Base-by-base conservation (phyloP, 1,140 invertebrate genomes). In the Tachypleus tridentatus region DNA sequence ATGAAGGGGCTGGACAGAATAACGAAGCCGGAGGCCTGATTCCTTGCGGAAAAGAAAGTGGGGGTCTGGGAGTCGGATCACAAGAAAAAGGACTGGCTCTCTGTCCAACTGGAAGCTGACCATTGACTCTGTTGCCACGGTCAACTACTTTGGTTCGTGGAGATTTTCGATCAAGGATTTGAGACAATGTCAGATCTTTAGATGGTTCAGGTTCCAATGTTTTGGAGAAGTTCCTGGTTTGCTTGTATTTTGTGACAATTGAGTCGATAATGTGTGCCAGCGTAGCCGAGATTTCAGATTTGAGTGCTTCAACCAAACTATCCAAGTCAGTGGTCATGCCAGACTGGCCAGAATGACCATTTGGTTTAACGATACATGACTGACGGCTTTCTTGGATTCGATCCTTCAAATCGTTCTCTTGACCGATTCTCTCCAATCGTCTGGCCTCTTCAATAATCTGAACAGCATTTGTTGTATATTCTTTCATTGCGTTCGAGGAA, bases 221-320 rank as follows among this genome's bases (percentile, higher is more conserved):
- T 29, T 29, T 29, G 2, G 29, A 29, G 29, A 29, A 29, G 29
- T 29, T 29, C 29, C 29, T 29, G 29, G 29, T 29, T 68, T 92
- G 88, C 56, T 91, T 83, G 73, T 91, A 93, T 68, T 89, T 83
- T 10, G 85, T 85, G 58, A 96, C 82, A 61, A 93, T 89, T 7
- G 86, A 88, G 76, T 96, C 93, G 66, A 96, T 90, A n/a, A 94
- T 79, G 65, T 85, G 87, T 4, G 86, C 84, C 57, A 93, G 75
- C 4, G 87, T 91, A 62, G 89, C 84, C 10, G 87, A 87, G 64
- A 96, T 88, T 80, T 96, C 92, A 53, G 84, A 85, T 78, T 96
- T 96, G 3, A 96, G 81, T 58, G 87, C 85, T 70, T 95, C 91
- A 5, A 90, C 89, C 57, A 95, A 79, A 60, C 87, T 86, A 77